Percentiles rank a stretch among this genome's conserved stretches.
phyloP scores from a whole-genome alignment of 2,797 vertebrate genomes.

The Chaenodraco wilsoni region DNA sequence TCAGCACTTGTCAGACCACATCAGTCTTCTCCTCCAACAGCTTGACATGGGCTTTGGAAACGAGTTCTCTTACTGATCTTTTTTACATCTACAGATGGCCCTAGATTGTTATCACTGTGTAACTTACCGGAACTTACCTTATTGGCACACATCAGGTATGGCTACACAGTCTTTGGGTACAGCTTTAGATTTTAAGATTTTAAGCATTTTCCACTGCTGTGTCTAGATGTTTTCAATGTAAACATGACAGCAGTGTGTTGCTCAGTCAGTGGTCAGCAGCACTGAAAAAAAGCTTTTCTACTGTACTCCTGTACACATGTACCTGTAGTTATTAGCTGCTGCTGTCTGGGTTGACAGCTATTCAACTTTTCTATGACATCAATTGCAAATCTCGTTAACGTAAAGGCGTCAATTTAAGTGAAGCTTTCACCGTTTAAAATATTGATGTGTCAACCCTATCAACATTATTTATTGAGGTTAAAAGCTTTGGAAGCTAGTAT shows the following conservation, averaged over 20 bases:
- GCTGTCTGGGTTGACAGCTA: not conserved
- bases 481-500: no score
- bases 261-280: conserved; percentile 3
- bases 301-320: not conserved
- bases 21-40: conserved; percentile 26
- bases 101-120: conserved; percentile 24
- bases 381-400: not conserved
- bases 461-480: not conserved
- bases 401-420: not conserved
- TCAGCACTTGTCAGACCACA: conserved; percentile 50
- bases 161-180: no score
- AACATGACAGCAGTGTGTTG: not conserved
- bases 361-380: conserved; percentile 9
- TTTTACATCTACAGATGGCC: conserved; percentile 36
- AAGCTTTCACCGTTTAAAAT: not conserved
- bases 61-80: conserved; percentile 14
- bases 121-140: conserved; percentile 3
- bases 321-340: not conserved
- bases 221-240: conserved; percentile 22
- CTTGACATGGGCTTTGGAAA: conserved; percentile 34
- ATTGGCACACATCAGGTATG: conserved; percentile 24
- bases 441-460: not conserved
- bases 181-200: not conserved
- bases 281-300: conserved; percentile 8
- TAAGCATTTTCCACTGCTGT: conserved; percentile 30